These are phyloP conservation scores for Salvator merianae DNA, from an alignment of 2,113 vertebrate genomes.

Conservation along the genomic window DNA sequence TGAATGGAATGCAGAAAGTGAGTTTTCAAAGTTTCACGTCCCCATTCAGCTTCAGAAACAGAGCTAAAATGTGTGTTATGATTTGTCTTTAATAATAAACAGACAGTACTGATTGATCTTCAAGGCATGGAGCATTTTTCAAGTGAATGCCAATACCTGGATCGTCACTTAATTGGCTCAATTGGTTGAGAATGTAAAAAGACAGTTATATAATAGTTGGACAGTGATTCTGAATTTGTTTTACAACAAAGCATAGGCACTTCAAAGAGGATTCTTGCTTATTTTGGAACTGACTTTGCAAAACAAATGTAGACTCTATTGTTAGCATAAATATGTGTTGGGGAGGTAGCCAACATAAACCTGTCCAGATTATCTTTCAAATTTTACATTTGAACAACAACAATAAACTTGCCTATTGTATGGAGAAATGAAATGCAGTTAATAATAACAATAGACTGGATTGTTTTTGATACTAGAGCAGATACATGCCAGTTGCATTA, in stretches of 20 bases:
- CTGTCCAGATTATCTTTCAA: constrained; percentile 59
- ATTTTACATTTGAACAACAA: constrained; percentile 76
- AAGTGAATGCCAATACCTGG: constrained; percentile 27
- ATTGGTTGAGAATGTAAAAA: constrained; percentile 54
- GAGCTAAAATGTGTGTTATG: not conserved
- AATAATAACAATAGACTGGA: constrained; percentile 69
- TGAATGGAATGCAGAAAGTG: not conserved
- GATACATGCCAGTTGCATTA: constrained; percentile 47
- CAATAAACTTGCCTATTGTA: constrained; percentile 61
- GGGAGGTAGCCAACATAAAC: constrained; percentile 68
- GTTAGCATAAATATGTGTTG: constrained; percentile 65
- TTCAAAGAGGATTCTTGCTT: constrained; percentile 70
- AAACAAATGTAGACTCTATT: constrained; percentile 68
- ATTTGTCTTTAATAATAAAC: not conserved
- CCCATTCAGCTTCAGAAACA: not conserved
- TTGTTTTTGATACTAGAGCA: constrained; percentile 58
- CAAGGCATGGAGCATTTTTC: constrained; percentile 38
- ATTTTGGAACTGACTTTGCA: constrained; percentile 70
- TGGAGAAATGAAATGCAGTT: constrained; percentile 43
- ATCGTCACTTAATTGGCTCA: constrained; percentile 40
- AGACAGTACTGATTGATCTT: not conserved
- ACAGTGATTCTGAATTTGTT: constrained; percentile 65
- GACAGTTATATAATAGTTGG: constrained; percentile 60
- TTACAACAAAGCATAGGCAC: constrained; percentile 52
- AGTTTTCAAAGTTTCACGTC: not conserved